These are phyloP conservation scores for Eulimnadia texana DNA, from an alignment of 1,140 invertebrate species.

Conservation along the genomic window DNA sequence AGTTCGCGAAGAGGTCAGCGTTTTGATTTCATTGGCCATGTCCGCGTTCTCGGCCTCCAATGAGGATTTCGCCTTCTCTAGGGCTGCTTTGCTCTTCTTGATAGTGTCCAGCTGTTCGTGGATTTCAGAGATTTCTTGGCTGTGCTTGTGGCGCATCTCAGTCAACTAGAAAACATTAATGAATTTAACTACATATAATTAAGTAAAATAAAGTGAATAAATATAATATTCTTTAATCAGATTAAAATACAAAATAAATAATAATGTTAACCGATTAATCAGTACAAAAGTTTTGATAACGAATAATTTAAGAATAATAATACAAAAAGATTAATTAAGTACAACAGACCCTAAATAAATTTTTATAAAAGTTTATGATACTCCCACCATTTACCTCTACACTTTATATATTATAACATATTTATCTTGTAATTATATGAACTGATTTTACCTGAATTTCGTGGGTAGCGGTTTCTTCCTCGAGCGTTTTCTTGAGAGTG, in stretches of 20 bases:
- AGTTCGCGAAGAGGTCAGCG: conserved; percentile 58
- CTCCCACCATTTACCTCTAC: neutral
- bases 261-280: too few species aligned
- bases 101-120: conserved; percentile 84
- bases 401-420: neutral
- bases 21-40: conserved; percentile 76
- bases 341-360: too few species aligned
- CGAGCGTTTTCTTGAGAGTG: conserved; percentile 75
- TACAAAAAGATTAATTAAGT: too few species aligned
- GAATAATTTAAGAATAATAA: too few species aligned
- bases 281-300: too few species aligned
- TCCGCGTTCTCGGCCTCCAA: conserved; percentile 90
- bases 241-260: too few species aligned
- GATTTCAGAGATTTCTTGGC: conserved; percentile 64
- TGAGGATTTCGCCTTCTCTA: conserved; percentile 77
- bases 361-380: too few species aligned
- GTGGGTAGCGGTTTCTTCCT: conserved; percentile 70
- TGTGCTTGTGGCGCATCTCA: conserved; percentile 83
- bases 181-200: too few species aligned
- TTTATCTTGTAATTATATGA: neutral
- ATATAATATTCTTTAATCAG: too few species aligned
- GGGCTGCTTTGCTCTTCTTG: conserved; percentile 62
- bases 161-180: neutral
- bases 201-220: too few species aligned
- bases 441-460: conserved; percentile 40